A percentile compares a stretch with the other conserved stretches of the same genome.
Evolutionary conservation across 2,888 invertebrate genomes (phyloP).

Genomic region (Euplagia quadripunctaria): DNA sequence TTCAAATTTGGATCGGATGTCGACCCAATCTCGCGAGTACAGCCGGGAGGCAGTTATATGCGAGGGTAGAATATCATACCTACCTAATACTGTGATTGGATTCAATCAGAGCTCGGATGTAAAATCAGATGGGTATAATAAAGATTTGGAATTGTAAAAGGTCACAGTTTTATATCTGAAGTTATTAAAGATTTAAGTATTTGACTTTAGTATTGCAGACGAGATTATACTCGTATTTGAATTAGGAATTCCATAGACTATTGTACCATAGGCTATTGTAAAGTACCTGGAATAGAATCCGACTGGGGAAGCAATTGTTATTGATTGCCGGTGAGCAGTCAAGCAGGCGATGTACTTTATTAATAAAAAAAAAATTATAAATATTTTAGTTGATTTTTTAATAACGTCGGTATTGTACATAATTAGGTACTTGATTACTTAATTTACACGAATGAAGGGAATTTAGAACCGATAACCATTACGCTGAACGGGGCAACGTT

Average conservation of each 20-base stretch:
- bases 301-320: too few relatives aligned
- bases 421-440: neutral
- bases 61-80: slow-evolving; percentile 36
- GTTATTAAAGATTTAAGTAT: slow-evolving; percentile 8
- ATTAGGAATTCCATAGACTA: neutral
- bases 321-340: too few relatives aligned
- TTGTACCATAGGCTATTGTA: neutral
- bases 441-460: neutral
- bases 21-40: slow-evolving; percentile 54
- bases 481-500: slow-evolving; percentile 32
- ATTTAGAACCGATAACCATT: slow-evolving; percentile 23
- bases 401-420: neutral
- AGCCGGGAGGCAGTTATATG: slow-evolving; percentile 36
- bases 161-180: slow-evolving; percentile 7
- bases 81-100: slow-evolving; percentile 38
- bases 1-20: slow-evolving; percentile 68
- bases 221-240: neutral
- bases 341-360: too few relatives aligned
- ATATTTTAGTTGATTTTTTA: too few relatives aligned
- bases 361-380: too few relatives aligned
- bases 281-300: too few relatives aligned
- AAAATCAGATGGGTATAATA: slow-evolving; percentile 45
- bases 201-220: slow-evolving; percentile 2
- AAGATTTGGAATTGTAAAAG: slow-evolving; percentile 31
- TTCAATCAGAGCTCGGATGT: slow-evolving; percentile 45